Evolutionary conservation across 2,888 invertebrate genomes (phyloP).

Genomic region (Drosophila bunnanda): DNA sequence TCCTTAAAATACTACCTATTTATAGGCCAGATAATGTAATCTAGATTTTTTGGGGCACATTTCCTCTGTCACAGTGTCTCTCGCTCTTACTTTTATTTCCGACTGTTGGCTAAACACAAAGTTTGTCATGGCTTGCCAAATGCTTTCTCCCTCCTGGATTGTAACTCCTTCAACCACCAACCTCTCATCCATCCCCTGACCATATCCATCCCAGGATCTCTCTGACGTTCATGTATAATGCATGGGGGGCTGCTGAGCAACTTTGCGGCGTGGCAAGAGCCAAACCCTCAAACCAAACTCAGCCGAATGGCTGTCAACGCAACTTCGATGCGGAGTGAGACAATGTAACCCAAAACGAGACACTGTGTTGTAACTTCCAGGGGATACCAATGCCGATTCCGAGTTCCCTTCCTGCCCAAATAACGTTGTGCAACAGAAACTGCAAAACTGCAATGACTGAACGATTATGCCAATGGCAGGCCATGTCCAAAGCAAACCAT

Average conservation of each 20-base stretch:
- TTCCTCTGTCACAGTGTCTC: background rate
- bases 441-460: constrained; percentile 77
- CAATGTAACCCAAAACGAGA: constrained; percentile 77
- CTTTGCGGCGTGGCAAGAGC: constrained; percentile 33
- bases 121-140: constrained; percentile 72
- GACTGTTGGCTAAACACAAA: constrained; percentile 75
- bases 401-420: background rate
- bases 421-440: constrained; percentile 23
- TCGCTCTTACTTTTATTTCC: constrained; percentile 56
- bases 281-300: constrained; percentile 55
- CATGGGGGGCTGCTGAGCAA: constrained; percentile 52
- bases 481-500: constrained; percentile 78
- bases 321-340: constrained; percentile 73
- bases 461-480: constrained; percentile 76
- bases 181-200: background rate
- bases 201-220: background rate
- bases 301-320: constrained; percentile 69
- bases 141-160: background rate
- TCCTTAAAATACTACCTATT: background rate
- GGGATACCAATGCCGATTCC: constrained; percentile 12
- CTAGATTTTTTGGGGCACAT: background rate
- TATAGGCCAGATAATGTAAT: background rate
- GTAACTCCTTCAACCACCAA: background rate
- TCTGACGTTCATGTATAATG: constrained; percentile 65
- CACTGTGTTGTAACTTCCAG: constrained; percentile 66